These are phyloP conservation scores for Holacanthus passer DNA, from an alignment of 2,113 vertebrate genomes.

Conservation along the genomic window DNA sequence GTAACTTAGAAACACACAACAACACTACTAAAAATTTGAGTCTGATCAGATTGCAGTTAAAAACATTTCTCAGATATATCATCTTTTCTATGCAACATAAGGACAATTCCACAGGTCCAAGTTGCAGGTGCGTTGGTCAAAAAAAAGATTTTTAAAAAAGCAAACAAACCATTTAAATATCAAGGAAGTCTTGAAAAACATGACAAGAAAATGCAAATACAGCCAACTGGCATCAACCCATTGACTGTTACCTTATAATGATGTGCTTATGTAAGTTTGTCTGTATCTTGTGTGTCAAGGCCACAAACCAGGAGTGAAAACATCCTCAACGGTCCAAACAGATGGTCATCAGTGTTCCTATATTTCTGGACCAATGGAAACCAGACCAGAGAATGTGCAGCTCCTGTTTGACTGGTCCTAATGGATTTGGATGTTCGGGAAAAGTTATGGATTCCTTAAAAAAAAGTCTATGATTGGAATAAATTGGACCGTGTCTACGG, in stretches of 20 bases:
- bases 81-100: neutral
- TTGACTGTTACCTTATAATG: conserved; percentile 3
- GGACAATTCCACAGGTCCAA: neutral
- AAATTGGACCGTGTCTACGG: conserved; percentile 6
- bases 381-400: conserved; percentile 23
- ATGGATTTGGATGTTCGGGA: conserved; percentile 22
- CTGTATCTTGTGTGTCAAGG: conserved; percentile 20
- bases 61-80: neutral
- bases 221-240: conserved; percentile 12
- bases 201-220: neutral
- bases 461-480: conserved; percentile 24
- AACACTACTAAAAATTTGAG: neutral
- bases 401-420: conserved; percentile 55
- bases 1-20: neutral
- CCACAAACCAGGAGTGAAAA: conserved; percentile 23
- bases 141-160: neutral
- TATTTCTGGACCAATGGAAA: conserved; percentile 42
- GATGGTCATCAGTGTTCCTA: conserved; percentile 41
- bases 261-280: conserved; percentile 41
- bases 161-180: neutral
- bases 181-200: neutral
- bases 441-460: conserved; percentile 5
- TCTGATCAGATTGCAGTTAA: neutral
- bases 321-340: conserved; percentile 31
- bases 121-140: neutral